phyloP scores from a whole-genome alignment of 2,797 vertebrate species.

The Anisognathus igniventris region DNA sequence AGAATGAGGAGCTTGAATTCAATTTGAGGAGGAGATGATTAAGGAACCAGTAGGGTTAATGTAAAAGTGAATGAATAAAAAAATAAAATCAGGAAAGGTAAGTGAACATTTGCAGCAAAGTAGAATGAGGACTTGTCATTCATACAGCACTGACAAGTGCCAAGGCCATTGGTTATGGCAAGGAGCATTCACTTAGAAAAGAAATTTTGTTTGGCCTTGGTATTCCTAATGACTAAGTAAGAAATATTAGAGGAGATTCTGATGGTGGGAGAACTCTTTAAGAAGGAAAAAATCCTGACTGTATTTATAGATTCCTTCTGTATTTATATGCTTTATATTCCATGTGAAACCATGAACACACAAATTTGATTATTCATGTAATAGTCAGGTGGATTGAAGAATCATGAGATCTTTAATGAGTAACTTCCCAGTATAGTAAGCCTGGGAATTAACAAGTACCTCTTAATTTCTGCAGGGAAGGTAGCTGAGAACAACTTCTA shows the following conservation, averaged over 20 bases:
- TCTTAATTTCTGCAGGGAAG: background rate
- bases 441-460: background rate
- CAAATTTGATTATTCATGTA: background rate
- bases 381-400: background rate
- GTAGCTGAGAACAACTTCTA: background rate
- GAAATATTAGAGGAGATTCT: background rate
- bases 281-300: background rate
- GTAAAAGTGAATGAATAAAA: background rate
- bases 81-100: background rate
- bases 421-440: background rate
- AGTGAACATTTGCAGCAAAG: background rate
- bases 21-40: background rate
- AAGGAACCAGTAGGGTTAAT: background rate
- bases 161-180: background rate
- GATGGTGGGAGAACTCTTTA: background rate
- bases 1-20: background rate
- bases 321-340: background rate
- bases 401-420: background rate
- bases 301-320: background rate
- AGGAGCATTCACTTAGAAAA: background rate
- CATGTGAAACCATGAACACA: background rate
- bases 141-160: background rate
- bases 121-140: background rate
- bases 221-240: background rate
- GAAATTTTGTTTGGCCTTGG: background rate